phyloP scores from a whole-genome alignment of 2,113 vertebrate genomes.

The Megatriorchis doriae region DNA sequence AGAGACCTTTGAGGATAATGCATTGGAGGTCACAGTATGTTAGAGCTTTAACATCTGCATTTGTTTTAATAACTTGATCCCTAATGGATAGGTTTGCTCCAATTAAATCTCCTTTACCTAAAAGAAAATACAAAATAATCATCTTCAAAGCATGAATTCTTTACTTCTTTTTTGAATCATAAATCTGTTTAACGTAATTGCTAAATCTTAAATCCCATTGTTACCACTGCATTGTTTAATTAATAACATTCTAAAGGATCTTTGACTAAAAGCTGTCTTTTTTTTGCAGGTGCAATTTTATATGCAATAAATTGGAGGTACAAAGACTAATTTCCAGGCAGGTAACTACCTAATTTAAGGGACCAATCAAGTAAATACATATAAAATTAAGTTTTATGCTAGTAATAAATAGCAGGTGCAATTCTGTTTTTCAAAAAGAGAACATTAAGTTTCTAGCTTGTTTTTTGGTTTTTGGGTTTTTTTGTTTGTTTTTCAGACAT shows the following conservation, averaged over 20 bases:
- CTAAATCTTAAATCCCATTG: background rate
- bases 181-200: background rate
- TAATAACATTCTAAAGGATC: background rate
- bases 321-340: background rate
- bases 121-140: conserved; percentile 2
- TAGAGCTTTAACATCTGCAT: conserved; percentile 92
- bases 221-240: background rate
- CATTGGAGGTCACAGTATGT: conserved; percentile 97
- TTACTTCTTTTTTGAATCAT: background rate
- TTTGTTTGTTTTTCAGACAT: no score
- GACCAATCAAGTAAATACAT: background rate
- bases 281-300: background rate
- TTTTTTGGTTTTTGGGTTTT: no score
- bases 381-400: background rate
- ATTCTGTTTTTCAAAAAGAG: background rate
- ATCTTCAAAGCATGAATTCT: background rate
- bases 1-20: conserved; percentile 91
- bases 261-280: background rate
- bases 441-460: background rate
- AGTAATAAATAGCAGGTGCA: background rate
- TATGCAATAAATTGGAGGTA: background rate
- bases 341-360: background rate
- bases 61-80: conserved; percentile 94
- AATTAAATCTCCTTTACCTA: conserved; percentile 95
- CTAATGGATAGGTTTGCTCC: conserved; percentile 90